A percentile compares a stretch with the other conserved stretches of the same genome.
Evolutionary conservation across 53 echinoderm and acorn worm genomes (phyloP).

Genomic region (Paelopatides confundens): DNA sequence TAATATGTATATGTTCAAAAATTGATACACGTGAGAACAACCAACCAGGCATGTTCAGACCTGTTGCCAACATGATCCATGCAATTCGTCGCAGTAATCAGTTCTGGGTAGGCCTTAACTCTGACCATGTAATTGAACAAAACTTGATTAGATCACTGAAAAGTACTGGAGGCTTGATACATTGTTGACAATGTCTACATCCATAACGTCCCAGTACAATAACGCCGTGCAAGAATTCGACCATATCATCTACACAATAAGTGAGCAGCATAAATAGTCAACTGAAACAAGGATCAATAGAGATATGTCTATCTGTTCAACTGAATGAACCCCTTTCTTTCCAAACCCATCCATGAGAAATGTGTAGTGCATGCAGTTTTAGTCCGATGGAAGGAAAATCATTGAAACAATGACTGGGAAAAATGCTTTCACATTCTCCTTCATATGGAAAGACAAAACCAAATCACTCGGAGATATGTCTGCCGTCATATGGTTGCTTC

Average conservation of each 20-base stretch:
- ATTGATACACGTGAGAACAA: constrained; percentile 48
- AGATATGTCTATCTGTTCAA: constrained; percentile 47
- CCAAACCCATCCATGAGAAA: constrained; percentile 46
- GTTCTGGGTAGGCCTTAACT: constrained; percentile 56
- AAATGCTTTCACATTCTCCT: not conserved
- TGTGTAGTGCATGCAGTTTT: constrained; percentile 37
- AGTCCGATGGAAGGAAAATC: constrained; percentile 40
- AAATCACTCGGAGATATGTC: constrained; percentile 6
- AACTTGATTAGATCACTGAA: constrained; percentile 59
- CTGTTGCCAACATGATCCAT: constrained; percentile 36
- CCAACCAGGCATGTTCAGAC: constrained; percentile 29
- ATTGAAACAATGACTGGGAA: constrained; percentile 44
- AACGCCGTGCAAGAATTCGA: constrained; percentile 61
- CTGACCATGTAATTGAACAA: constrained; percentile 57
- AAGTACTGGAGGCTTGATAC: constrained; percentile 46
- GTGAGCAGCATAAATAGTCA: constrained; percentile 58
- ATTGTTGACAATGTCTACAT: constrained; percentile 60
- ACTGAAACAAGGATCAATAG: constrained; percentile 41
- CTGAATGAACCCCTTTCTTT: constrained; percentile 45
- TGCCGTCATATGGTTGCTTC: constrained; percentile 36
- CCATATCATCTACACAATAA: constrained; percentile 45
- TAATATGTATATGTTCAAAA: constrained; percentile 50
- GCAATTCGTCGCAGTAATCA: constrained; percentile 47
- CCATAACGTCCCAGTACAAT: constrained; percentile 60
- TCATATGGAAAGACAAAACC: constrained; percentile 22